Percentiles rank a stretch among this genome's conserved stretches.
Conservation (phyloP, 2,113 vertebrate species). For the Puffinus mauretanicus region DNA sequence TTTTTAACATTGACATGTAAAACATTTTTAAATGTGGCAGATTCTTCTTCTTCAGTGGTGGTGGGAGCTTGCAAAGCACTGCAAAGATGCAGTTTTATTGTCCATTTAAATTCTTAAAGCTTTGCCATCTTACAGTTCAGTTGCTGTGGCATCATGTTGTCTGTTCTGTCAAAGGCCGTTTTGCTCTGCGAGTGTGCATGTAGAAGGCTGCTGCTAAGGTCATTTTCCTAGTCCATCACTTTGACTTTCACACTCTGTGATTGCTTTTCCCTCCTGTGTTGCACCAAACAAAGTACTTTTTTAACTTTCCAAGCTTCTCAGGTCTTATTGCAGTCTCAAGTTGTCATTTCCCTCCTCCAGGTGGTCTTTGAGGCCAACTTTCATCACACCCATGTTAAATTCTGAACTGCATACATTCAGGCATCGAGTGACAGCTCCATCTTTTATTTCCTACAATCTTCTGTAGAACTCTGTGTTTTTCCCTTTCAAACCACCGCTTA, state of each 20-base stretch:
- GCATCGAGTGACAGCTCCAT: not conserved
- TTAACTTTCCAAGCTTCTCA: not conserved
- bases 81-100: not conserved
- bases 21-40: not conserved
- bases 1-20: not conserved
- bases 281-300: not conserved
- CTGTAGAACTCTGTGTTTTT: not conserved
- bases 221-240: slow-evolving; percentile 4
- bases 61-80: not conserved
- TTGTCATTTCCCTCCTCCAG: not conserved
- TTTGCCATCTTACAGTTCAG: not conserved
- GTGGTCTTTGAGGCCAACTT: not conserved
- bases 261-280: not conserved
- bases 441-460: not conserved
- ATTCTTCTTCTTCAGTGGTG: not conserved
- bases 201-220: not conserved
- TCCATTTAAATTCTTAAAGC: not conserved
- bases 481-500: not conserved
- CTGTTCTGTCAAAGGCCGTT: slow-evolving; percentile 19
- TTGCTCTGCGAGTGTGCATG: not conserved
- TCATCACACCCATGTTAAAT: not conserved
- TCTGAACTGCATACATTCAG: not conserved
- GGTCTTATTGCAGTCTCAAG: not conserved
- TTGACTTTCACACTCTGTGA: not conserved
- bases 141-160: not conserved